phyloP scores from a whole-genome alignment of 2,797 vertebrate genomes.

The Crenuchus spilurus region DNA sequence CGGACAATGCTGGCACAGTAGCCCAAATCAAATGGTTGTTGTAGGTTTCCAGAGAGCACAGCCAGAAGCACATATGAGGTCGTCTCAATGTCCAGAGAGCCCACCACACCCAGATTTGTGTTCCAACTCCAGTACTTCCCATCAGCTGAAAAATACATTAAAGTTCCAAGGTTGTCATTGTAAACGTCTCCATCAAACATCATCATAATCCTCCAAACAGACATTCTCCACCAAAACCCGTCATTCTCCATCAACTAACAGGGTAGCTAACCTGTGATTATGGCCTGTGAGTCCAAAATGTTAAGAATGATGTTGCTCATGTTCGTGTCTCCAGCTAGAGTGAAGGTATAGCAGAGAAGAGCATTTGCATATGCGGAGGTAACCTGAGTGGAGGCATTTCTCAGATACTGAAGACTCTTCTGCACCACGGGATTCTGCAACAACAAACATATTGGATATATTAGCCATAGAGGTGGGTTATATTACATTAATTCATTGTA shows the following conservation, averaged over 20 bases:
- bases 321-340: constrained; percentile 68
- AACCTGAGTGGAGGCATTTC: constrained; percentile 40
- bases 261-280: constrained; percentile 53
- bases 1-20: constrained; percentile 72
- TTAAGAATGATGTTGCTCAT: constrained; percentile 66
- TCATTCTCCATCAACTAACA: no score
- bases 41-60: constrained; percentile 73
- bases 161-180: no score
- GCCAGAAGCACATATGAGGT: constrained; percentile 83
- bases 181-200: no score
- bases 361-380: constrained; percentile 73
- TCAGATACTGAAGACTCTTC: constrained; percentile 72
- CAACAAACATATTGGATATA: background rate
- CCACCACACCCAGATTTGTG: constrained; percentile 43
- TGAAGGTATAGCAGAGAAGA: constrained; percentile 79
- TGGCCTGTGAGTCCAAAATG: constrained; percentile 63
- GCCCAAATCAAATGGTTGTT: constrained; percentile 67
- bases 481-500: no score
- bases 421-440: constrained; percentile 65
- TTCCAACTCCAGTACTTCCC: constrained; percentile 66
- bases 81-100: constrained; percentile 85
- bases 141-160: constrained; percentile 64
- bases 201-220: background rate
- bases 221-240: background rate
- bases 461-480: no score